Base-by-base conservation (phyloP, 2,113 vertebrate species). In the Typhlomys cinereus region DNA sequence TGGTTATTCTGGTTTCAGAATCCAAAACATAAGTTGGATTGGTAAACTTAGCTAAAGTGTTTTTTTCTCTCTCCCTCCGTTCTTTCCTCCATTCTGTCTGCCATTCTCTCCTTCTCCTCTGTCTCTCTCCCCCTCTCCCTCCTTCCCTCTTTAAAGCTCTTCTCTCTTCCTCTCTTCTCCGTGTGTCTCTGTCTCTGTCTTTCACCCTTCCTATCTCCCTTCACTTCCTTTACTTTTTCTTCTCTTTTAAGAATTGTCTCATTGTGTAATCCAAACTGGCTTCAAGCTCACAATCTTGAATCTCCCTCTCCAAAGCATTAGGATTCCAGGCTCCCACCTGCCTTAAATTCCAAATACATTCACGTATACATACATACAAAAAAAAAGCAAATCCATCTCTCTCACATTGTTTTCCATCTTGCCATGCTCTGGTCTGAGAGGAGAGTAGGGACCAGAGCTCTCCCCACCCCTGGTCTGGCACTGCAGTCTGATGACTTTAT, bases 341-440 rank as follows among this genome's bases (percentile, higher is more conserved):
- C 90, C 4, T 85, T 50, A 85, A 90, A 89, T 52, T 86, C 27
- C 39, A 83, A 84, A 52, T 76, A 80, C n/a, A 67, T 82, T 41
- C 62, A n/a, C n/a, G n/a, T n/a, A n/a, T n/a, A n/a, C n/a, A n/a
- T n/a, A n/a, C 59, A 57, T 14, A 41, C 12, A 34, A 84, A 41
- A 31, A 39, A 34, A 66, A 15, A 36, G 18, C n/a, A 41, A 71
- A 70, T 15, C 3, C 7, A 62, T 62, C 62, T 12, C 7, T 6
- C 25, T 78, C 20, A 14, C 36, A 59, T 39, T 34, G 27, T 39
- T 82, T 46, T 18, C 4, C 23, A 15, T 12, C 23, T 3, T 29
- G 10, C 34, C 41, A 1, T 62, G n/a, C 1, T 64, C 21, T 23
- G 23, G 31, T 23, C 54, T 62, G 34, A 82, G 3, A 73, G 12